A percentile compares a stretch with the other conserved stretches of the same genome.
Evolutionary conservation across 2,797 vertebrate species (phyloP).

Genomic region (Sebastes vulpes): DNA sequence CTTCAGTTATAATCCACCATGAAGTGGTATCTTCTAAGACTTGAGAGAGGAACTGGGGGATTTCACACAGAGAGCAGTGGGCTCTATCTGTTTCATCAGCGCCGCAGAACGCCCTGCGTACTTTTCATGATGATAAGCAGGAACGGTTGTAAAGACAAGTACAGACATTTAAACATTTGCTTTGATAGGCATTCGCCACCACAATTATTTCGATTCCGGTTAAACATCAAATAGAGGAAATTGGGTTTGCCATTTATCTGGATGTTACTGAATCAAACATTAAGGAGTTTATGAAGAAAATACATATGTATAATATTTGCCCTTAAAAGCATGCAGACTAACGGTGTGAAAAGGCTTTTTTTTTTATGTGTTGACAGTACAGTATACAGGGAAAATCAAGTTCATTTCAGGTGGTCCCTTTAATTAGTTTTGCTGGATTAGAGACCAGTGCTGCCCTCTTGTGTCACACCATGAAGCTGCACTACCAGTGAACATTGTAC

Average conservation of each 20-base stretch:
- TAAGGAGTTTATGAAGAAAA: background rate
- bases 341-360: background rate
- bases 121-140: slow-evolving; percentile 43
- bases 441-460: slow-evolving; percentile 81
- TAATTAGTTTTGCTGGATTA: slow-evolving; percentile 32
- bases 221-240: slow-evolving; percentile 38
- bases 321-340: background rate
- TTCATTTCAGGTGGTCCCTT: slow-evolving; percentile 17
- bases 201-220: slow-evolving; percentile 32
- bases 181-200: slow-evolving; percentile 38
- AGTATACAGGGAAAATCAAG: background rate
- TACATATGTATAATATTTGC: background rate
- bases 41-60: slow-evolving; percentile 53
- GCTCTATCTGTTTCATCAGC: slow-evolving; percentile 70
- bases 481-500: background rate
- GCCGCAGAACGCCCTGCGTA: slow-evolving; percentile 21
- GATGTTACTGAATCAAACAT: slow-evolving; percentile 32
- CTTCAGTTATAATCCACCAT: slow-evolving; percentile 63
- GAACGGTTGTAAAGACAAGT: slow-evolving; percentile 31
- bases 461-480: slow-evolving; percentile 49
- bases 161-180: slow-evolving; percentile 44
- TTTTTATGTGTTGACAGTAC: slow-evolving; percentile 6
- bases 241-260: slow-evolving; percentile 3
- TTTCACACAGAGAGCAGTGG: slow-evolving; percentile 59
- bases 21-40: slow-evolving; percentile 64